These are phyloP conservation scores for Cairina moschata DNA, from an alignment of 2,113 vertebrate species.

Conservation along the genomic window DNA sequence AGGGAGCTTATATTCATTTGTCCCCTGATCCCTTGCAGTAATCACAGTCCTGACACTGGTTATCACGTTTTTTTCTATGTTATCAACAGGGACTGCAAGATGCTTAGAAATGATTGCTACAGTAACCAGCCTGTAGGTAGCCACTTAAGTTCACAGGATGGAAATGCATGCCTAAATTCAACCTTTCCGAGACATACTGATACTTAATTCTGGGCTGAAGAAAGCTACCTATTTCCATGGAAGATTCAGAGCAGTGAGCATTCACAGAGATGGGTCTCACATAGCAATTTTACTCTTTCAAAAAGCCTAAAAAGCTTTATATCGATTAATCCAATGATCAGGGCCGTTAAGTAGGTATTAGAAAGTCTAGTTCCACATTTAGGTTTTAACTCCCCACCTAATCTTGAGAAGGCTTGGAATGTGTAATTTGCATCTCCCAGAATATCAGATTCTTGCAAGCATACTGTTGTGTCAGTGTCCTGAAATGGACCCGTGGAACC, in stretches of 20 bases:
- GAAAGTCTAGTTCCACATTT: not conserved
- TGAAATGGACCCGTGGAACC: not conserved
- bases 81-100: not conserved
- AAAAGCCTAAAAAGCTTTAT: not conserved
- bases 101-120: not conserved
- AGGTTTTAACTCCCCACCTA: not conserved
- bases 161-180: not conserved
- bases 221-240: not conserved
- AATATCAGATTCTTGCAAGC: not conserved
- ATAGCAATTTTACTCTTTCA: not conserved
- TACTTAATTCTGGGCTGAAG: not conserved
- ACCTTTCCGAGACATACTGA: not conserved
- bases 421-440: not conserved
- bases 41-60: not conserved
- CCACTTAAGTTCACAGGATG: not conserved
- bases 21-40: not conserved
- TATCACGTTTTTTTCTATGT: not conserved
- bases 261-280: accelerated
- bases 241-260: not conserved
- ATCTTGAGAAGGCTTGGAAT: not conserved
- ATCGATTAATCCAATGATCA: not conserved
- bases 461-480: not conserved
- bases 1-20: not conserved
- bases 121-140: not conserved
- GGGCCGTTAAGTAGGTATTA: not conserved